Percentiles rank a stretch among this genome's conserved stretches.
phyloP scores from a whole-genome alignment of 2,888 invertebrate genomes.

The Branchipolynoe longqiensis region DNA sequence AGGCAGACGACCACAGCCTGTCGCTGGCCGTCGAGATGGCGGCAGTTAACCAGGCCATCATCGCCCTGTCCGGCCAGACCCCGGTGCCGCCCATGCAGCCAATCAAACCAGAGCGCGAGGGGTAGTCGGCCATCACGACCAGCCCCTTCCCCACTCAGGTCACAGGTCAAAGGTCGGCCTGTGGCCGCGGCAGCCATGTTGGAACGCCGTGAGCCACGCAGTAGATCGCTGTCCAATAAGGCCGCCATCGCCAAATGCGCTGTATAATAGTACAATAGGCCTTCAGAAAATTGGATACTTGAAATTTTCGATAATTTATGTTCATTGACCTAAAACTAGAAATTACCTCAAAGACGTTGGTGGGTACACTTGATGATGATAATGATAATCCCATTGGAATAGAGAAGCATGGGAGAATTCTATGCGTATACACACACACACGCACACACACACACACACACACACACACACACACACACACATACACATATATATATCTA shows the following conservation, averaged over 20 bases:
- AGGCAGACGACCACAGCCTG: conserved; percentile 60
- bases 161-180: conserved; percentile 15
- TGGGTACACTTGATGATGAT: conserved; percentile 42
- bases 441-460: too few species aligned
- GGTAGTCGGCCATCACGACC: neutral
- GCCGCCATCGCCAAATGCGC: neutral
- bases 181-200: conserved; percentile 9
- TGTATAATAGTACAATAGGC: conserved; percentile 37
- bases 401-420: too few species aligned
- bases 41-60: conserved; percentile 68
- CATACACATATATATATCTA: too few species aligned
- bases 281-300: conserved; percentile 22
- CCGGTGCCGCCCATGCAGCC: conserved; percentile 58
- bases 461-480: too few species aligned
- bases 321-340: conserved; percentile 15
- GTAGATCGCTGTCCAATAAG: conserved; percentile 25
- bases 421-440: too few species aligned
- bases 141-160: too few species aligned
- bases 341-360: conserved; percentile 21
- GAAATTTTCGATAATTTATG: neutral
- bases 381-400: too few species aligned
- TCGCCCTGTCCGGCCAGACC: conserved; percentile 65
- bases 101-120: conserved; percentile 19
- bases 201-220: conserved; percentile 4
- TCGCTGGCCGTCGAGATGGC: conserved; percentile 67